Base-by-base conservation (phyloP, 2,888 invertebrate genomes). In the Latrodectus hesperus region DNA sequence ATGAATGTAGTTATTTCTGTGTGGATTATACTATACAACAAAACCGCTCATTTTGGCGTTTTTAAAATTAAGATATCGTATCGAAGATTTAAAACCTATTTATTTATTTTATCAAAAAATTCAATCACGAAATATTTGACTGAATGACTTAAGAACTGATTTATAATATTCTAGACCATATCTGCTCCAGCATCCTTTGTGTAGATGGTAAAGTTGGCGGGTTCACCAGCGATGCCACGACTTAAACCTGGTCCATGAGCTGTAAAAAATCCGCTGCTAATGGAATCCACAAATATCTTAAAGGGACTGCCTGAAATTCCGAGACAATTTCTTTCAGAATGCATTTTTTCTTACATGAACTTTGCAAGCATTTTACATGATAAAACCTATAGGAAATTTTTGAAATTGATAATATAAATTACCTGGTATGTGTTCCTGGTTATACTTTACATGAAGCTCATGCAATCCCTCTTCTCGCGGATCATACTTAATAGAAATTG, bases 141-240 rank as follows among this genome's bases (percentile, higher is more conserved):
- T 38, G 38, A 38, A 38, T 38, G 38, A 68, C 67, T 22, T 22
- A 17, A 68, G 26, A 68, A 68, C 1, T 17, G 0, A 68, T 68
- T 67, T 67, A n/a, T 9, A 68, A 68, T 17, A 22, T 17, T 22
- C 14, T 14, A 55, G 12, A 14, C 12, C 8, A 60, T 88, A 92
- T 98, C 98, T 91, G 98, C 96, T 51, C 98, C 98, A 75, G 98
- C 98, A 74, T 98, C 98, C 93, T 98, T 98, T 80, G 98, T 99
- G 91, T 97, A 98, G 92, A 99, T 98, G 90, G 97, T 98, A 93
- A 99, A 99, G 92, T 96, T 95, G 91, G 96, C 96, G 0, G 98
- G 97, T 92, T 99, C 98, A 8, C 98, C 98, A 90, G 97, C 97
- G 77, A 98, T 96, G 49, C 99, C 99, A 91, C 95, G 96, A 84